Evolutionary conservation across 1,140 invertebrate genomes (phyloP).

Genomic region (Bombus superbus): DNA sequence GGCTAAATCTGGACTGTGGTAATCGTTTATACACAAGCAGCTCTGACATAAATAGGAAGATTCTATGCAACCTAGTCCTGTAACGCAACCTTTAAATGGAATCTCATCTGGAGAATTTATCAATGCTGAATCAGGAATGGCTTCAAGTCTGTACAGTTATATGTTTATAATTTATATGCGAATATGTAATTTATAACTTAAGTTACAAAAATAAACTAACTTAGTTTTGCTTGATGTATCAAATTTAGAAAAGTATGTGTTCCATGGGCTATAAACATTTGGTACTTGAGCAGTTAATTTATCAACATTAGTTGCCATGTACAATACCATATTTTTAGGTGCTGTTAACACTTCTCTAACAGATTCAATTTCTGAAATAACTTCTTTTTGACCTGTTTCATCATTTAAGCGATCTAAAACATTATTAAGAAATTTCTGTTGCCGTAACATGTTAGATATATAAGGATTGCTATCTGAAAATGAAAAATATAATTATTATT

Average conservation of each 20-base stretch:
- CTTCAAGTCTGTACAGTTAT: constrained; percentile 78
- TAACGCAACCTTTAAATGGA: constrained; percentile 83
- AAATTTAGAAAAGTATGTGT: constrained; percentile 79
- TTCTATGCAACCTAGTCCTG: constrained; percentile 93
- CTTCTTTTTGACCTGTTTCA: constrained; percentile 82
- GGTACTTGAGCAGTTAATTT: constrained; percentile 81
- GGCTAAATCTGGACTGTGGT: constrained; percentile 87
- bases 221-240: constrained; percentile 71
- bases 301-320: constrained; percentile 89
- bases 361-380: constrained; percentile 85
- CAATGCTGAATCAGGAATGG: constrained; percentile 82
- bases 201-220: constrained; percentile 67
- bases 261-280: constrained; percentile 84
- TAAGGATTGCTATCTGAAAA: constrained; percentile 88
- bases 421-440: constrained; percentile 90
- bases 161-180: constrained; percentile 11
- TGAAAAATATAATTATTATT: not conserved
- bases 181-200: constrained; percentile 13
- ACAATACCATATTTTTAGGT: constrained; percentile 86
- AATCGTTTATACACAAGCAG: constrained; percentile 86
- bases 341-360: constrained; percentile 85
- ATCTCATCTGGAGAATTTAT: constrained; percentile 73
- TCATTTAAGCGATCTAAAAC: constrained; percentile 85
- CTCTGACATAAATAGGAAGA: constrained; percentile 89
- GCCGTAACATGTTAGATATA: constrained; percentile 87